A percentile compares a stretch with the other conserved stretches of the same genome.
These are phyloP conservation scores for Chydorus sphaericus DNA, from an alignment of 2,888 invertebrate species.

Conservation along the genomic window DNA sequence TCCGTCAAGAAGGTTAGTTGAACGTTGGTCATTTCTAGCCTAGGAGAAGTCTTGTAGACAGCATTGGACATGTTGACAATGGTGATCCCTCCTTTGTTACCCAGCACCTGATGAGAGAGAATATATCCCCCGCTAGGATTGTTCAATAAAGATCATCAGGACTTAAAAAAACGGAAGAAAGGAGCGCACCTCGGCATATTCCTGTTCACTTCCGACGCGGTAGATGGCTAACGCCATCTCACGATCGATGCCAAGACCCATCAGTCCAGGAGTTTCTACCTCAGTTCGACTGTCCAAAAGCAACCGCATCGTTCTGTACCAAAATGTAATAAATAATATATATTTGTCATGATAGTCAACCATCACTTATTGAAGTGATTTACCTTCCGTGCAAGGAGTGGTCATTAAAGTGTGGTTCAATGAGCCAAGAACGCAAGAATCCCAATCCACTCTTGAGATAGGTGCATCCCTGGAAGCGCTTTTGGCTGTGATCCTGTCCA, in stretches of 20 bases:
- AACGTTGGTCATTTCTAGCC: constrained; percentile 13
- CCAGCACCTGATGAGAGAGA: constrained; percentile 7
- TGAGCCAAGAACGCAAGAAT: constrained; percentile 11
- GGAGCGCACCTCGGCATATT: constrained; percentile 12
- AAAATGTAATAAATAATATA: not conserved
- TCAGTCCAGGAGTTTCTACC: not conserved
- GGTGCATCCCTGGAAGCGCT: constrained; percentile 2
- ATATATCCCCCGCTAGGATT: not conserved
- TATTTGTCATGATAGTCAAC: not conserved
- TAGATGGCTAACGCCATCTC: constrained; percentile 14
- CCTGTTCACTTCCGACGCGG: constrained; percentile 14
- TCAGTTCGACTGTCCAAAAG: constrained; percentile 9
- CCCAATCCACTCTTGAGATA: constrained; percentile 11
- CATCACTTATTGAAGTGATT: not conserved
- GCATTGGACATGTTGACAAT: constrained; percentile 10
- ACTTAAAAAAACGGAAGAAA: not conserved
- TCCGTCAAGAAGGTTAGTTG: constrained; percentile 15
- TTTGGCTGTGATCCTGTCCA: not conserved
- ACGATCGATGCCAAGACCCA: constrained; percentile 13
- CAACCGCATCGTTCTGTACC: constrained; percentile 11
- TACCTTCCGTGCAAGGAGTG: constrained; percentile 13
- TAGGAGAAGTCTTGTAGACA: not conserved
- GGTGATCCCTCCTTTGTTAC: constrained; percentile 12
- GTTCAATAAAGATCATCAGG: not conserved
- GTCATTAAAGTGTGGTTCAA: constrained; percentile 13